These are phyloP conservation scores for Diabrotica undecimpunctata DNA, from an alignment of 1,140 invertebrate species.

Conservation along the genomic window DNA sequence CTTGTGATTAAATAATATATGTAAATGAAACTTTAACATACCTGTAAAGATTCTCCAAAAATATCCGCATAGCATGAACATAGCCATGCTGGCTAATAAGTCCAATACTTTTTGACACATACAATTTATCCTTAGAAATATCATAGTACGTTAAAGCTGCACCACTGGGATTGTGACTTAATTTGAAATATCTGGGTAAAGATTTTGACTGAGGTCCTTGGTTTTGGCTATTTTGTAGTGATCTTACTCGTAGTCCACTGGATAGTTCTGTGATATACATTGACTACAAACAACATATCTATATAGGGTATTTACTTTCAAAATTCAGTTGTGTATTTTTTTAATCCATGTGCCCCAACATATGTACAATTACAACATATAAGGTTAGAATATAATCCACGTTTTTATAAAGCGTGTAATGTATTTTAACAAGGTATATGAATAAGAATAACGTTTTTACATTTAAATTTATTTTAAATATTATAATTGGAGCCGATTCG, in stretches of 20 bases:
- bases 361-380: no score
- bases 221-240: slow-evolving; percentile 47
- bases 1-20: background rate
- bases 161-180: slow-evolving; percentile 69
- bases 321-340: background rate
- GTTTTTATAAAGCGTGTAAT: no score
- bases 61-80: slow-evolving; percentile 77
- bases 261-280: slow-evolving; percentile 90
- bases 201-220: slow-evolving; percentile 67
- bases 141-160: slow-evolving; percentile 86
- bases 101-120: slow-evolving; percentile 92
- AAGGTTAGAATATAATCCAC: no score
- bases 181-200: slow-evolving; percentile 82
- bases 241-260: slow-evolving; percentile 67
- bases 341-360: no score
- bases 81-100: slow-evolving; percentile 88
- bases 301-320: background rate
- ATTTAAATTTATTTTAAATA: no score
- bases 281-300: slow-evolving; percentile 55
- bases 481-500: no score
- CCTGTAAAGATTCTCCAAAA: slow-evolving; percentile 85
- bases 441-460: no score
- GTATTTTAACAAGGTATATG: no score
- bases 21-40: slow-evolving; percentile 44
- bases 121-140: slow-evolving; percentile 86